A percentile compares a stretch with the other conserved stretches of the same genome.
Evolutionary conservation across 2,888 invertebrate genomes (phyloP).

Genomic region (Xanthia togata): DNA sequence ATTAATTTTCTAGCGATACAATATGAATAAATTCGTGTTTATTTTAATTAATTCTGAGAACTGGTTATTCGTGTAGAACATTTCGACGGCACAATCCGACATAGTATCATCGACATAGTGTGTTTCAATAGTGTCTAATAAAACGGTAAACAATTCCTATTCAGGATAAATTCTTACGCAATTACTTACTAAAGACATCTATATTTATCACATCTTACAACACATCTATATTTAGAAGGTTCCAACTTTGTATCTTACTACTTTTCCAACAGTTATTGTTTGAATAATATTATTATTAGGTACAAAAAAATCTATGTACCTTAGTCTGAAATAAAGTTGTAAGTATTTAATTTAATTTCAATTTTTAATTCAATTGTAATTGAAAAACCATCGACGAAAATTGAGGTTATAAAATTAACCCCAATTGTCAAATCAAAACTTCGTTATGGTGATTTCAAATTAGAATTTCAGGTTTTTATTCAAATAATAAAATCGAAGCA

Average conservation of each 20-base stretch:
- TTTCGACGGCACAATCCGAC: not conserved
- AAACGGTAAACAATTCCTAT: not conserved
- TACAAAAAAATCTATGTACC: no score
- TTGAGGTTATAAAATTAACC: not conserved
- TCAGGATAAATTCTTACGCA: not conserved
- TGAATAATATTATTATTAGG: not conserved
- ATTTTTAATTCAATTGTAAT: not conserved
- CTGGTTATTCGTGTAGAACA: not conserved
- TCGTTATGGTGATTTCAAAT: not conserved
- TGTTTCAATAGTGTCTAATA: not conserved
- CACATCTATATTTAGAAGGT: not conserved
- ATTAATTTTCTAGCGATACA: not conserved
- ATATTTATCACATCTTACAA: no score
- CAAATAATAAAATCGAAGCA: not conserved
- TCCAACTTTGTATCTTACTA: no score
- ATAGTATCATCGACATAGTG: not conserved
- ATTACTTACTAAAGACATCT: not conserved
- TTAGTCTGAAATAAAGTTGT: no score
- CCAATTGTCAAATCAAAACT: not conserved
- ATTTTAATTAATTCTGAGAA: slow-evolving; percentile 1
- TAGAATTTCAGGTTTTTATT: not conserved
- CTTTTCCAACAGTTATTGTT: not conserved
- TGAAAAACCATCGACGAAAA: not conserved
- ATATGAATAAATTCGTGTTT: not conserved
- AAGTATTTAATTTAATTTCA: no score